A percentile compares a stretch with the other conserved stretches of the same genome.
These are phyloP conservation scores for Drosophila oshimai DNA, from an alignment of 1,140 invertebrate genomes.

Conservation along the genomic window DNA sequence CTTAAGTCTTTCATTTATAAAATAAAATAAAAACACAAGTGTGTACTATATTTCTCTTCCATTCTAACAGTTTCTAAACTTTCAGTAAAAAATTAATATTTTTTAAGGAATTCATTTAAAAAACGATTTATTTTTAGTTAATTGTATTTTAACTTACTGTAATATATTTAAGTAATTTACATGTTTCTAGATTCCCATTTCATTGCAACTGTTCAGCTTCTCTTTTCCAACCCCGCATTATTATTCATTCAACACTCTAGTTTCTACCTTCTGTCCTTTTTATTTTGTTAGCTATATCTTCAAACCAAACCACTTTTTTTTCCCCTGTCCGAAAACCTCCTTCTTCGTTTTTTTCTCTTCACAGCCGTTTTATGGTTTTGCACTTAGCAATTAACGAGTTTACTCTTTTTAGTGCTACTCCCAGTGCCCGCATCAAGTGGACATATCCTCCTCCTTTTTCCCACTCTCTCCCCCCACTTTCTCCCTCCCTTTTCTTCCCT, in stretches of 20 bases:
- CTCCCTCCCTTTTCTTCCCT: background rate
- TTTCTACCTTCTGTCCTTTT: background rate
- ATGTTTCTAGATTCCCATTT: background rate
- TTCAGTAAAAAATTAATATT: background rate
- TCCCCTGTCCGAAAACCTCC: background rate
- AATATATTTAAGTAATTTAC: background rate
- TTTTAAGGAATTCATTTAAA: background rate
- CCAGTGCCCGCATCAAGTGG: slow-evolving; percentile 50
- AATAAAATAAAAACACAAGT: no score
- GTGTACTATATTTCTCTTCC: no score
- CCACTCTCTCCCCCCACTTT: background rate
- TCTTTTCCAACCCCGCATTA: background rate
- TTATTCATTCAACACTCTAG: background rate
- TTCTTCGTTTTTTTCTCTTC: background rate
- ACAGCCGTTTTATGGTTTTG: slow-evolving; percentile 63
- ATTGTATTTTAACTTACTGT: background rate
- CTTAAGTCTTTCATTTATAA: no score
- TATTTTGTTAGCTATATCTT: background rate
- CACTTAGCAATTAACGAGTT: slow-evolving; percentile 73
- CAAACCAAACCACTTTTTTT: background rate
- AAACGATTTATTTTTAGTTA: background rate
- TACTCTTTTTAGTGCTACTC: slow-evolving; percentile 54
- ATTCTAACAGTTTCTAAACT: no score
- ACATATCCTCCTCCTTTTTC: slow-evolving; percentile 8
- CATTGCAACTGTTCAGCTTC: background rate